Conservation (phyloP, 2,888 invertebrate species). For the Sphaerophoria taeniata region DNA sequence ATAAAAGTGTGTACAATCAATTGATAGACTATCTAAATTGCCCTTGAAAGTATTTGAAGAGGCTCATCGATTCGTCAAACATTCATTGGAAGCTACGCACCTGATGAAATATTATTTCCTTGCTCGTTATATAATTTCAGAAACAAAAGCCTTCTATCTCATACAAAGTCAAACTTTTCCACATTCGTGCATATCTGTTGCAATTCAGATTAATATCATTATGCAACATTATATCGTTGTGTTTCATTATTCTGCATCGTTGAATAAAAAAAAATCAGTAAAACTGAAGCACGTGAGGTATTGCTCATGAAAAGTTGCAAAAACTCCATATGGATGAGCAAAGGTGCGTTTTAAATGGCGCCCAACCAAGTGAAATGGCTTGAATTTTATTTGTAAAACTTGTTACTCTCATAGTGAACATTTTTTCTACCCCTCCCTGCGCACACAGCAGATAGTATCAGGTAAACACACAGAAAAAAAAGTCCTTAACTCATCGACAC, state of each 20-base stretch:
- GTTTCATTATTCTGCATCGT: neutral
- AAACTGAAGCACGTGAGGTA: neutral
- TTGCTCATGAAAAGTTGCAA: constrained; percentile 1
- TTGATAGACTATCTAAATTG: too few species aligned
- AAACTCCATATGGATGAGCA: neutral
- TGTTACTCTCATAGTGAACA: neutral
- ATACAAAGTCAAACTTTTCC: constrained; percentile 31
- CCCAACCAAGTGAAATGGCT: constrained; percentile 29
- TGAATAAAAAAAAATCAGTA: neutral
- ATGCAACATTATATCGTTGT: constrained; percentile 14
- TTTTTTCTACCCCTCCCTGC: neutral
- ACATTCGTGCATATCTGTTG: neutral
- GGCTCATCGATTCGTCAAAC: too few species aligned
- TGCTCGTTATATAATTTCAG: neutral
- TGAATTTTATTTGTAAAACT: constrained; percentile 29
- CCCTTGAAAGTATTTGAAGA: too few species aligned
- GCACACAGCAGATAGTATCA: neutral
- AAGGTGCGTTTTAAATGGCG: constrained; percentile 26
- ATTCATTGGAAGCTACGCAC: neutral
- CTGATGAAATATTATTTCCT: neutral
- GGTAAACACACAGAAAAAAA: constrained; percentile 16
- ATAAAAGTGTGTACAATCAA: too few species aligned
- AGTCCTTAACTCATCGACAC: constrained; percentile 2
- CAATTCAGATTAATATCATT: constrained; percentile 16
- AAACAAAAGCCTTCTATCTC: neutral